Evolutionary conservation across 2,797 vertebrate genomes (phyloP), one percentile per base, ranked within the genome.

Genomic region (Poecile montanus): DNA sequence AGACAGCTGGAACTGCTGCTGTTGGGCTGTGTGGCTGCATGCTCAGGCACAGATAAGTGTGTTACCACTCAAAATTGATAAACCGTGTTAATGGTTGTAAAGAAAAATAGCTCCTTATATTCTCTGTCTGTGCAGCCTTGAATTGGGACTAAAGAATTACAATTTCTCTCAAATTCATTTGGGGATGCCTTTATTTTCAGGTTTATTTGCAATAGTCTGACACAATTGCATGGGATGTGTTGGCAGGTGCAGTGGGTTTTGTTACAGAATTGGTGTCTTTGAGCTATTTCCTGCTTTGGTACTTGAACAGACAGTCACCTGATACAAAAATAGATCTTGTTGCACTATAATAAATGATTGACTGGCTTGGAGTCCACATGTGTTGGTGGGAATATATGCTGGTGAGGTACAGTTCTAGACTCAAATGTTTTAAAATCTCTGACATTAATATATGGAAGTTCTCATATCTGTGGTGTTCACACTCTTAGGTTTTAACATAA

Each of bases 271-370:
- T 29, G 7, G 34, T 67, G 2, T 40, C 70, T 34, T 36, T 67
- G 21, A 76, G 63, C 36, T 45, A 6, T 60, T 81, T 58, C 16
- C 19, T 79, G 22, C 34, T 62, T 44, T 63, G 38, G 44, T 29
- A 42, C 44, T 85, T 79, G 63, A 45, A 26, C 44, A 73, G 40
- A 45, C 62, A 73, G 61, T 85, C 92, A 82, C 3, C 54, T 82
- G 60, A 94, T 79, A 79, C 25, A 91, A 90, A 95, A 91, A 32
- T 13, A 94, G 56, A 29, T 29, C 30, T 85, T 60, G 53, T 47
- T 91, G 67, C 48, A 3, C 57, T 71, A 1, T 73, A 65, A 74
- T 94, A 85, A 92, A 93, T 96, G 84, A 92, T 89, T 94, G 67
- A 87, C 88, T 91, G 66, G 29, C 53, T 82, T 57, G 25, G 38